These are phyloP conservation scores for Listronotus bonariensis DNA, from an alignment of 1,140 invertebrate genomes.

Conservation along the genomic window DNA sequence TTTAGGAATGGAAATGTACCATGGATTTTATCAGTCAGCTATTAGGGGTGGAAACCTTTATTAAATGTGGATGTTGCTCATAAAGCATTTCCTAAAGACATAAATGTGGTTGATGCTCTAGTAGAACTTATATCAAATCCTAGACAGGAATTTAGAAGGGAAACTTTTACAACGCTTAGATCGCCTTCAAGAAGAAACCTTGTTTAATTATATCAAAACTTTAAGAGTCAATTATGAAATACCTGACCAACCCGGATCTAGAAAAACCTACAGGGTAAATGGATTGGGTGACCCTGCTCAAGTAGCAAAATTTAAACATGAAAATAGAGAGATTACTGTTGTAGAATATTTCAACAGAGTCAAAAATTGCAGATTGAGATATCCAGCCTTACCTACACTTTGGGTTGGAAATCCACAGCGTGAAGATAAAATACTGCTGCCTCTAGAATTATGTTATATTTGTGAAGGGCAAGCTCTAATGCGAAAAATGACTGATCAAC, in stretches of 20 bases:
- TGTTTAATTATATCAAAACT: conserved; percentile 40
- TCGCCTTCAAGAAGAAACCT: neutral
- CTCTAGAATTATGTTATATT: conserved; percentile 67
- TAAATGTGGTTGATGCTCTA: conserved; percentile 53
- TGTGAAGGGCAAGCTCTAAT: conserved; percentile 62
- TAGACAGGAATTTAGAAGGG: neutral
- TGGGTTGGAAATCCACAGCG: conserved; percentile 63
- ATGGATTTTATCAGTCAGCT: conserved; percentile 74
- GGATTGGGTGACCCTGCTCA: conserved; percentile 54
- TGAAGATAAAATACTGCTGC: conserved; percentile 59
- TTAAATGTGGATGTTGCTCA: conserved; percentile 76
- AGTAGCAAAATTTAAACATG: conserved; percentile 53
- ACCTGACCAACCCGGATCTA: conserved; percentile 53
- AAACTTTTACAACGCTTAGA: conserved; percentile 12
- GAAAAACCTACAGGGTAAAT: conserved; percentile 60
- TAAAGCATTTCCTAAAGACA: conserved; percentile 60
- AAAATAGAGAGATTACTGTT: conserved; percentile 56
- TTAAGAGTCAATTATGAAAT: conserved; percentile 58
- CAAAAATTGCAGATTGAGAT: conserved; percentile 59
- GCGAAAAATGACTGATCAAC: conserved; percentile 61
- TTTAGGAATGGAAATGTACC: conserved; percentile 67
- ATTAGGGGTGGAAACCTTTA: conserved; percentile 73
- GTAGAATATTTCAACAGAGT: conserved; percentile 58
- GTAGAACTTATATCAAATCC: conserved; percentile 44
- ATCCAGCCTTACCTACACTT: conserved; percentile 65